phyloP scores from a whole-genome alignment of 2,797 vertebrate species.

The Sebastes wilsoni region DNA sequence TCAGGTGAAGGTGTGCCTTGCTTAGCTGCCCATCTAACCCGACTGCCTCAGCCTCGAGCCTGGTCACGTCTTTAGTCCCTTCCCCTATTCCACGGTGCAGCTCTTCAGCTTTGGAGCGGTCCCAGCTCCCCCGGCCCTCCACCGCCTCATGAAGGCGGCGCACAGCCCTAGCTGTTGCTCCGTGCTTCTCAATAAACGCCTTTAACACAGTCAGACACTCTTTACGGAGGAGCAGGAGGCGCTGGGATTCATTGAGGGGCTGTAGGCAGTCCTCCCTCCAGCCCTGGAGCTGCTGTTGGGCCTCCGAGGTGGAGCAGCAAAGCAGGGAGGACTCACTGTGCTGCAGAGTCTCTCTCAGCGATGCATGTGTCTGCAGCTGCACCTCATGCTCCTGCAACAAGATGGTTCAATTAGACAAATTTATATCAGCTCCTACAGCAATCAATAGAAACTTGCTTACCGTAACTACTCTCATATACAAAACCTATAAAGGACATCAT shows the following conservation, averaged over 20 bases:
- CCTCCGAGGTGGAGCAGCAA: slow-evolving; percentile 80
- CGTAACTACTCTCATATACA: slow-evolving; percentile 17
- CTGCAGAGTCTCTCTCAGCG: slow-evolving; percentile 80
- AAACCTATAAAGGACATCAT: neutral
- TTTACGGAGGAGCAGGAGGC: slow-evolving; percentile 83
- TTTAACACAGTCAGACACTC: slow-evolving; percentile 82
- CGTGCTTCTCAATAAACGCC: slow-evolving; percentile 82
- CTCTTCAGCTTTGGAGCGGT: slow-evolving; percentile 85
- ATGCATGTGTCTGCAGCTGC: slow-evolving; percentile 79
- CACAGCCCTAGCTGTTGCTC: slow-evolving; percentile 66
- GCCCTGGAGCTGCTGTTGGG: slow-evolving; percentile 84
- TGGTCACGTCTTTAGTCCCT: slow-evolving; percentile 82
- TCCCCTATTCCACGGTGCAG: slow-evolving; percentile 82
- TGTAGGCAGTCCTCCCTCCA: slow-evolving; percentile 90
- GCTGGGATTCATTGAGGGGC: slow-evolving; percentile 87
- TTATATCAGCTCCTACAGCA: neutral
- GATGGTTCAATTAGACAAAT: slow-evolving; percentile 35
- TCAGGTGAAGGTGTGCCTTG: slow-evolving; percentile 91
- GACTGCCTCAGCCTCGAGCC: slow-evolving; percentile 85
- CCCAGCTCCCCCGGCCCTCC: slow-evolving; percentile 87
- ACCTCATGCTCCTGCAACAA: slow-evolving; percentile 83
- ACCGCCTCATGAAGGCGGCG: slow-evolving; percentile 82
- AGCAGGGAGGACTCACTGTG: slow-evolving; percentile 80
- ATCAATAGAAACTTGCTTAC: slow-evolving; percentile 26
- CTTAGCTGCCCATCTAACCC: slow-evolving; percentile 87